phyloP scores from a whole-genome alignment of 53 echinoderm and acorn worm species.

The Patiria pectinifera region DNA sequence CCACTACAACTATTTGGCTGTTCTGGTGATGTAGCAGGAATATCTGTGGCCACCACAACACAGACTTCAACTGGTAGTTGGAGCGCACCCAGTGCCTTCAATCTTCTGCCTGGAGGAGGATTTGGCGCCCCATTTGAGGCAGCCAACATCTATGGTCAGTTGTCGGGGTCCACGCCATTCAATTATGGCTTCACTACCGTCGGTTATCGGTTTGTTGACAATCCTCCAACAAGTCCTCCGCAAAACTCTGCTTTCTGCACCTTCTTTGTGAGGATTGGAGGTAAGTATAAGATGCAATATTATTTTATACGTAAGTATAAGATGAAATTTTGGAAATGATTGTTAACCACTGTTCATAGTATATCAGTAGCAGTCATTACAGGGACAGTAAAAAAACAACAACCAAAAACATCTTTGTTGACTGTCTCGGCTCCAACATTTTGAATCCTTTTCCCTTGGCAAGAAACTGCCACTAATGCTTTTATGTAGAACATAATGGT shows the following conservation, averaged over 20 bases:
- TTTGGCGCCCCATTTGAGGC: rapidly evolving
- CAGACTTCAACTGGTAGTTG: neutral
- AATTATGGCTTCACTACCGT: neutral
- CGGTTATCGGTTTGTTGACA: constrained; percentile 26
- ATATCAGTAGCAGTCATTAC: no score
- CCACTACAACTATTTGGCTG: constrained; percentile 31
- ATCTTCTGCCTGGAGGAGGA: neutral
- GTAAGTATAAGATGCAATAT: neutral
- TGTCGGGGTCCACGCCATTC: neutral
- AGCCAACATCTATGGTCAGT: neutral
- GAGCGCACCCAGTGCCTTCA: neutral
- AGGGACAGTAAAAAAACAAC: no score
- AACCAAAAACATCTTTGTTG: no score
- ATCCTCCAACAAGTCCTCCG: neutral
- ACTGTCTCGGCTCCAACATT: no score
- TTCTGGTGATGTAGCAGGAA: neutral
- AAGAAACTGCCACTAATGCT: no score
- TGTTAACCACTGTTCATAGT: no score
- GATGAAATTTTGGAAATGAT: no score
- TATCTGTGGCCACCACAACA: no score
- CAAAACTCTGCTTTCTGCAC: neutral
- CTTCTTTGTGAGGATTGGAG: constrained; percentile 16
- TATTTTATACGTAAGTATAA: no score
- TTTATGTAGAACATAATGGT: no score
- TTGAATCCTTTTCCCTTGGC: no score